Evolutionary conservation across 1,140 invertebrate genomes (phyloP).

Genomic region (Ditylenchus dipsaci): DNA sequence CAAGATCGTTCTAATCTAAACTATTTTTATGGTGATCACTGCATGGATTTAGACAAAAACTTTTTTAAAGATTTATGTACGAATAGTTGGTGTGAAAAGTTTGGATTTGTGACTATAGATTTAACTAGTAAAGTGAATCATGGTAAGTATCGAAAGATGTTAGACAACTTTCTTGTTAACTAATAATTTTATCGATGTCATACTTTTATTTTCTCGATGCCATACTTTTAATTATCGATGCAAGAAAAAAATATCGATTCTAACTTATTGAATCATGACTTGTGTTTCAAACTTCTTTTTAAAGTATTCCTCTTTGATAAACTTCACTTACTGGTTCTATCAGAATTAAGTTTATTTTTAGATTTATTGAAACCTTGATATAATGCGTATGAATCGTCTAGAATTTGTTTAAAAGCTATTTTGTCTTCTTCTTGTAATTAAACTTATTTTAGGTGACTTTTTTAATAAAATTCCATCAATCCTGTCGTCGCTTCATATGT

Average conservation of each 20-base stretch:
- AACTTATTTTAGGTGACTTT: constrained; percentile 29
- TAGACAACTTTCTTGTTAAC: constrained; percentile 4
- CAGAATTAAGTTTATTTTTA: constrained; percentile 15
- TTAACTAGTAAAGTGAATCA: constrained; percentile 30
- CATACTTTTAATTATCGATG: neutral
- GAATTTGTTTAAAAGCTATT: constrained; percentile 32
- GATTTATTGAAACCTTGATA: constrained; percentile 29
- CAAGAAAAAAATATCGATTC: constrained; percentile 15
- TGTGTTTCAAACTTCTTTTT: constrained; percentile 23
- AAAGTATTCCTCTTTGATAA: neutral
- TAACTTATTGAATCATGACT: neutral
- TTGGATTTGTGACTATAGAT: constrained; percentile 37
- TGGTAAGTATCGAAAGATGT: constrained; percentile 20
- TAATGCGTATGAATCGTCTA: constrained; percentile 31
- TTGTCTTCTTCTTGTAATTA: constrained; percentile 33
- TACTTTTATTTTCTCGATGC: neutral
- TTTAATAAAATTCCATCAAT: constrained; percentile 31
- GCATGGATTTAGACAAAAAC: constrained; percentile 17
- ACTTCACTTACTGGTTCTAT: constrained; percentile 7
- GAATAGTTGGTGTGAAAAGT: constrained; percentile 22
- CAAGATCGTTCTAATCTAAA: constrained; percentile 29
- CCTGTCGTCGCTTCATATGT: constrained; percentile 26
- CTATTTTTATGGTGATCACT: constrained; percentile 34
- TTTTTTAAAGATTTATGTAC: constrained; percentile 24
- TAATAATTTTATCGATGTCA: neutral